Percentiles rank a stretch among this genome's conserved stretches.
Evolutionary conservation across 2,888 invertebrate genomes (phyloP).

Genomic region (Drosophila sordidula): DNA sequence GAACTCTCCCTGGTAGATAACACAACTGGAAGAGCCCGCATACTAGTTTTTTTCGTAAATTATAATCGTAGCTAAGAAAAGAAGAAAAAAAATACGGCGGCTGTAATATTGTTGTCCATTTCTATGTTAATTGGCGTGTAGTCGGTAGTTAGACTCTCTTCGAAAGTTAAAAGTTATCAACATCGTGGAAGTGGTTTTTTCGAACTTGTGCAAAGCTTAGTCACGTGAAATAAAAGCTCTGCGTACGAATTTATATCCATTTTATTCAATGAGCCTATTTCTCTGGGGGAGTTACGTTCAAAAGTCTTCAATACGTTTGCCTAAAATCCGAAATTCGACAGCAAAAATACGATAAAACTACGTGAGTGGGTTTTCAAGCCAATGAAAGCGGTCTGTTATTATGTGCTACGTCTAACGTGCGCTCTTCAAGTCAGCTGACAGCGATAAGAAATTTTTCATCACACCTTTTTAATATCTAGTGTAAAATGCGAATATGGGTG

Average conservation of each 20-base stretch:
- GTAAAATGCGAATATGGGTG: background rate
- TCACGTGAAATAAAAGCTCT: slow-evolving; percentile 77
- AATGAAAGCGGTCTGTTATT: background rate
- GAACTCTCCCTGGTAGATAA: slow-evolving; percentile 32
- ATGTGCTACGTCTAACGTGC: slow-evolving; percentile 31
- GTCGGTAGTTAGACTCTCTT: slow-evolving; percentile 14
- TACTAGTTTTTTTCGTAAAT: slow-evolving; percentile 24
- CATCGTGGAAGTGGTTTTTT: slow-evolving; percentile 52
- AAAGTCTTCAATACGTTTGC: slow-evolving; percentile 2
- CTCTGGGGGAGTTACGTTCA: slow-evolving; percentile 23
- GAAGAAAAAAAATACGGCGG: slow-evolving; percentile 9
- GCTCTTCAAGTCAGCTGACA: slow-evolving; percentile 57
- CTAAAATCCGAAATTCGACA: slow-evolving; percentile 5
- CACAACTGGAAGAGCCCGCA: slow-evolving; percentile 53
- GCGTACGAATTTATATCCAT: slow-evolving; percentile 47
- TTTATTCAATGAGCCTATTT: slow-evolving; percentile 35
- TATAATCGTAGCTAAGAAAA: slow-evolving; percentile 14
- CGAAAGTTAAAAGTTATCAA: slow-evolving; percentile 37
- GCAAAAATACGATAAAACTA: background rate
- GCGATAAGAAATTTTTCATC: slow-evolving; percentile 51
- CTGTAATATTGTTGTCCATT: slow-evolving; percentile 24
- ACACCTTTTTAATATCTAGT: slow-evolving; percentile 19
- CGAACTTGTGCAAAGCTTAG: slow-evolving; percentile 72
- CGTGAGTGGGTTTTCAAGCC: background rate
- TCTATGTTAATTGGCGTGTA: slow-evolving; percentile 13